Evolutionary conservation across 2,888 invertebrate species (phyloP).

Genomic region (Vanessa cardui): DNA sequence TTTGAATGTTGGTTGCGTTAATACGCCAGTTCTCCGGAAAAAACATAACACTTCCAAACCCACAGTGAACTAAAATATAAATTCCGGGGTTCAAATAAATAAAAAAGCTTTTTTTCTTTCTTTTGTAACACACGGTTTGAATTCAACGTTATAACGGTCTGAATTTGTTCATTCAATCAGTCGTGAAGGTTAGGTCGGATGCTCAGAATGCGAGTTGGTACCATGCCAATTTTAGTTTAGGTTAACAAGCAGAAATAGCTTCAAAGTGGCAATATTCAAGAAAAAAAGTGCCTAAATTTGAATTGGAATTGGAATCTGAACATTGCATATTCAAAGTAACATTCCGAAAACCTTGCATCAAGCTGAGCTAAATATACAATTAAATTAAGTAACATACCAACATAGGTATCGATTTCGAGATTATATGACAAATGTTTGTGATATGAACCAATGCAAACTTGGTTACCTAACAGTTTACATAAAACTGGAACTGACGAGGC

Average conservation of each 20-base stretch:
- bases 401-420: no score
- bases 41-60: no score
- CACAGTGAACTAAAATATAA: no score
- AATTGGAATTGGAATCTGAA: not conserved
- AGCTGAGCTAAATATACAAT: no score
- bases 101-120: no score
- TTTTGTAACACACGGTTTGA: not conserved
- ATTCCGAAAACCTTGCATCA: no score
- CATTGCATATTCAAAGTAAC: not conserved
- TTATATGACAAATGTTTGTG: not conserved
- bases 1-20: no score
- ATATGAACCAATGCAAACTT: conserved; percentile 22
- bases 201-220: conserved; percentile 10
- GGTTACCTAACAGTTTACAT: conserved; percentile 29
- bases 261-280: conserved; percentile 13
- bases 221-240: conserved; percentile 18
- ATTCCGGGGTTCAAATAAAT: no score
- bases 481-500: conserved; percentile 19
- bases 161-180: conserved; percentile 11
- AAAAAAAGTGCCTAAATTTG: conserved; percentile 5
- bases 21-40: no score
- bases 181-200: conserved; percentile 5
- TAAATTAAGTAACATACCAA: no score
- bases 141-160: not conserved
- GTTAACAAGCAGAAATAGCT: conserved; percentile 18